These are phyloP conservation scores for Brachyopa scutellaris DNA, from an alignment of 2,888 invertebrate species.

Conservation along the genomic window DNA sequence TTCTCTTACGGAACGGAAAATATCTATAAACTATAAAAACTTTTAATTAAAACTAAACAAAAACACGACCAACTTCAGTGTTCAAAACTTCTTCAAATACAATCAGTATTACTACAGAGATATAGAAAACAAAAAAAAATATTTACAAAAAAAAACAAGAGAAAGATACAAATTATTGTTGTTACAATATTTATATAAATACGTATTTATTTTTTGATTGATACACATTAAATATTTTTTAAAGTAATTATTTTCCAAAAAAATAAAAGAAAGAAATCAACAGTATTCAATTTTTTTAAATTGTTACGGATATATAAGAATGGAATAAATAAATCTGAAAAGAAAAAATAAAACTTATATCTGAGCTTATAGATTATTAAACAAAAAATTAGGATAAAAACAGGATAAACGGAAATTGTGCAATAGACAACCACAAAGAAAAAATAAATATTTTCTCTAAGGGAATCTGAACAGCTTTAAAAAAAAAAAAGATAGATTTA, in stretches of 20 bases:
- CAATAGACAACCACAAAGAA: slow-evolving; percentile 52
- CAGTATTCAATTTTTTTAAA: slow-evolving; percentile 52
- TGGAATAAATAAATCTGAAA: background rate
- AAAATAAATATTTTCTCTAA: slow-evolving; percentile 15
- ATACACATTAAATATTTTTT: slow-evolving; percentile 37
- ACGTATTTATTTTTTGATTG: slow-evolving; percentile 61
- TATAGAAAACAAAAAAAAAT: slow-evolving; percentile 35
- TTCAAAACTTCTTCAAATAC: slow-evolving; percentile 56
- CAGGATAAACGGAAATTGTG: slow-evolving; percentile 66
- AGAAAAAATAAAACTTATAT: slow-evolving; percentile 35
- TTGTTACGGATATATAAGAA: slow-evolving; percentile 31
- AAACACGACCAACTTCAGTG: slow-evolving; percentile 72
- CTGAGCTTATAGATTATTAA: slow-evolving; percentile 63
- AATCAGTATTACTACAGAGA: slow-evolving; percentile 70
- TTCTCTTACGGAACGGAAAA: slow-evolving; percentile 50
- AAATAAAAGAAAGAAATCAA: background rate
- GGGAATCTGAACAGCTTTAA: slow-evolving; percentile 67
- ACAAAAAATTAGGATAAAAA: slow-evolving; percentile 42
- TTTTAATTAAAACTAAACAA: slow-evolving; percentile 33
- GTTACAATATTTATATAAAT: slow-evolving; percentile 69
- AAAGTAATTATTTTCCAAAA: slow-evolving; percentile 26
- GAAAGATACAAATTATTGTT: slow-evolving; percentile 67
- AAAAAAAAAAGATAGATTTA: slow-evolving; percentile 41
- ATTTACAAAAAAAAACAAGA: slow-evolving; percentile 64
- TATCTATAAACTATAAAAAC: background rate